Evolutionary conservation across 53 echinoderm and acorn worm species (phyloP).

Genomic region (Apostichopus leukothele): DNA sequence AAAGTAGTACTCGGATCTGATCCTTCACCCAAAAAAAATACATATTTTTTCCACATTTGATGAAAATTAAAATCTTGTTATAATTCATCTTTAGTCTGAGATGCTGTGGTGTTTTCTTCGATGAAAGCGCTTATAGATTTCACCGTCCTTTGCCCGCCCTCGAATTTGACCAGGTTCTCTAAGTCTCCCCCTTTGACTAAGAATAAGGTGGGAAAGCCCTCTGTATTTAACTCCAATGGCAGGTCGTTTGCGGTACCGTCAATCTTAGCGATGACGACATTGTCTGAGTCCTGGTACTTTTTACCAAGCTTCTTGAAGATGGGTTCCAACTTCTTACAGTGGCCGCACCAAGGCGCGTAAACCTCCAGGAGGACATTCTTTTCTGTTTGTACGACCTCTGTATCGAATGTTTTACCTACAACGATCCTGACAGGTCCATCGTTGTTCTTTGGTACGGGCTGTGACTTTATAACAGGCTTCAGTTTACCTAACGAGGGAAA

Average conservation of each 20-base stretch:
- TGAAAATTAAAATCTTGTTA: slow-evolving; percentile 20
- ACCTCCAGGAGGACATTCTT: slow-evolving; percentile 90
- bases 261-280: slow-evolving; percentile 89
- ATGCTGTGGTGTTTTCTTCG: slow-evolving; percentile 70
- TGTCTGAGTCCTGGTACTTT: slow-evolving; percentile 71
- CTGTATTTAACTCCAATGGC: slow-evolving; percentile 44
- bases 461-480: slow-evolving; percentile 91
- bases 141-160: slow-evolving; percentile 72
- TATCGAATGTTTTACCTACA: slow-evolving; percentile 87
- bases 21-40: too few relatives aligned
- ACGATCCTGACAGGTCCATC: slow-evolving; percentile 83
- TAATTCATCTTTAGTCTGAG: slow-evolving; percentile 58
- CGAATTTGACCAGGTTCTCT: slow-evolving; percentile 77
- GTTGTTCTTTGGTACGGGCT: slow-evolving; percentile 84
- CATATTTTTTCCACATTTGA: too few relatives aligned
- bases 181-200: slow-evolving; percentile 84
- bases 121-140: slow-evolving; percentile 84
- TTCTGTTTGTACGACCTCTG: slow-evolving; percentile 70
- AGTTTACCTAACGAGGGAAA: slow-evolving; percentile 62
- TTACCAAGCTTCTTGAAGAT: slow-evolving; percentile 93
- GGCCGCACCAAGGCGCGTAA: slow-evolving; percentile 99
- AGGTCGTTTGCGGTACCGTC: slow-evolving; percentile 93
- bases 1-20: too few relatives aligned
- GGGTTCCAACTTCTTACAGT: slow-evolving; percentile 95
- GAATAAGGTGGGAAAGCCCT: slow-evolving; percentile 90